Evolutionary conservation across 2,113 vertebrate genomes (phyloP).

Genomic region (Tenebrosternarchus preto): DNA sequence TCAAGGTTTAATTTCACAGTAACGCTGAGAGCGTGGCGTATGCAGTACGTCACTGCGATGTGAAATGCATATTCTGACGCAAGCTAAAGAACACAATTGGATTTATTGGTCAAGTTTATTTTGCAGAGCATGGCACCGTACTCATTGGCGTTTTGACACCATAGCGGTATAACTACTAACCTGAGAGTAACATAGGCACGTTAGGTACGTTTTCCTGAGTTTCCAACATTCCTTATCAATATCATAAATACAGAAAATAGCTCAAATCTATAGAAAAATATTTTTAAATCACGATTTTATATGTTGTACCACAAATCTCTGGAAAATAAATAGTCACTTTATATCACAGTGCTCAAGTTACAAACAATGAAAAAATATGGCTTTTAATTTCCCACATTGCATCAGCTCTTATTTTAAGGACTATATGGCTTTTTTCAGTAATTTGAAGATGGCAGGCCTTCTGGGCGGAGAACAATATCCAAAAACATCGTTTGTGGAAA

Average conservation of each 20-base stretch:
- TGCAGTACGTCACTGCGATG: not conserved
- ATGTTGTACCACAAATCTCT: slow-evolving; percentile 50
- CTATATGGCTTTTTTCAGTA: slow-evolving; percentile 67
- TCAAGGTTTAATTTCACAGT: too few relatives aligned
- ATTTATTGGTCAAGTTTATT: slow-evolving; percentile 71
- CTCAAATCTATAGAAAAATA: slow-evolving; percentile 67
- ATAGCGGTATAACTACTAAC: slow-evolving; percentile 48
- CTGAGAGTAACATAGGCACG: slow-evolving; percentile 34
- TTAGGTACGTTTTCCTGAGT: slow-evolving; percentile 60
- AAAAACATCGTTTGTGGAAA: slow-evolving; percentile 61
- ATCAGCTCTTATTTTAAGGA: slow-evolving; percentile 5
- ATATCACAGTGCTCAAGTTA: slow-evolving; percentile 49
- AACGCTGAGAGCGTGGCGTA: not conserved
- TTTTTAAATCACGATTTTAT: slow-evolving; percentile 37
- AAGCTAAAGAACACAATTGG: slow-evolving; percentile 40
- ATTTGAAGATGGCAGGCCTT: slow-evolving; percentile 73
- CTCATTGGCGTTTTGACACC: slow-evolving; percentile 50
- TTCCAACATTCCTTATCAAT: slow-evolving; percentile 51
- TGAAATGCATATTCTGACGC: not conserved
- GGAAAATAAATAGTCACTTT: slow-evolving; percentile 61
- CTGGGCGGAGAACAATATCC: slow-evolving; percentile 63
- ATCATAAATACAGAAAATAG: slow-evolving; percentile 71
- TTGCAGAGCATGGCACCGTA: slow-evolving; percentile 62
- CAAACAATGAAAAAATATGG: slow-evolving; percentile 46
- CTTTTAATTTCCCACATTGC: slow-evolving; percentile 50